These are phyloP conservation scores for Carabus problematicus DNA, from an alignment of 2,888 invertebrate genomes.

Conservation along the genomic window DNA sequence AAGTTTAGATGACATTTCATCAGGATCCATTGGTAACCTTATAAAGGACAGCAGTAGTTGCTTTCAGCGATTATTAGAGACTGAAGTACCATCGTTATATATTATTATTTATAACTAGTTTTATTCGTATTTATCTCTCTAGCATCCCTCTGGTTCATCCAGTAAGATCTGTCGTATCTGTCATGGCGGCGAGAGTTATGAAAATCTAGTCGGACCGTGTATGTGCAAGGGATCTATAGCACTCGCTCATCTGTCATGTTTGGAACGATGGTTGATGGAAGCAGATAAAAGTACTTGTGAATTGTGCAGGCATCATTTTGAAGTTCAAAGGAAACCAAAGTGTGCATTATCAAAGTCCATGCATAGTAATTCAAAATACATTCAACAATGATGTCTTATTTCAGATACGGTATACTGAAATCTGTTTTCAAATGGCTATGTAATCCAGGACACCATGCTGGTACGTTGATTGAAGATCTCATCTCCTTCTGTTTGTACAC, in stretches of 20 bases:
- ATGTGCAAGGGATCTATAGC: conserved; percentile 65
- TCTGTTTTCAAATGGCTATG: conserved; percentile 59
- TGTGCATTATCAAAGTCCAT: conserved; percentile 46
- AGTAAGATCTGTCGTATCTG: conserved; percentile 57
- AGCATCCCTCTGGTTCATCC: conserved; percentile 45
- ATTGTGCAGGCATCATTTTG: conserved; percentile 64
- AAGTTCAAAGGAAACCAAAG: conserved; percentile 59
- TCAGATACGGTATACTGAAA: conserved; percentile 53
- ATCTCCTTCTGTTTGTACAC: conserved; percentile 62
- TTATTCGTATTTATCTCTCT: conserved; percentile 30
- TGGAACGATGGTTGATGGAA: conserved; percentile 66
- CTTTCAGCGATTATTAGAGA: no score
- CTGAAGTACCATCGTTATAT: no score
- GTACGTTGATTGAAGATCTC: conserved; percentile 61
- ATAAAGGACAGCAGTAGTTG: no score
- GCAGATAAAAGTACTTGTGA: conserved; percentile 64
- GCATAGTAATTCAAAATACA: no score
- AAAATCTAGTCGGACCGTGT: conserved; percentile 63
- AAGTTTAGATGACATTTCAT: no score
- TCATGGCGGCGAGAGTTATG: conserved; percentile 58
- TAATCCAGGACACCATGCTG: conserved; percentile 58
- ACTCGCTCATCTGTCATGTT: conserved; percentile 63
- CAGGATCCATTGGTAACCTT: no score
- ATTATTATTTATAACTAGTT: neutral
- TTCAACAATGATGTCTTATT: neutral